Evolutionary conservation across 2,888 invertebrate species (phyloP), one percentile per base, ranked within the genome.

Genomic region (Morinoia aosen): DNA sequence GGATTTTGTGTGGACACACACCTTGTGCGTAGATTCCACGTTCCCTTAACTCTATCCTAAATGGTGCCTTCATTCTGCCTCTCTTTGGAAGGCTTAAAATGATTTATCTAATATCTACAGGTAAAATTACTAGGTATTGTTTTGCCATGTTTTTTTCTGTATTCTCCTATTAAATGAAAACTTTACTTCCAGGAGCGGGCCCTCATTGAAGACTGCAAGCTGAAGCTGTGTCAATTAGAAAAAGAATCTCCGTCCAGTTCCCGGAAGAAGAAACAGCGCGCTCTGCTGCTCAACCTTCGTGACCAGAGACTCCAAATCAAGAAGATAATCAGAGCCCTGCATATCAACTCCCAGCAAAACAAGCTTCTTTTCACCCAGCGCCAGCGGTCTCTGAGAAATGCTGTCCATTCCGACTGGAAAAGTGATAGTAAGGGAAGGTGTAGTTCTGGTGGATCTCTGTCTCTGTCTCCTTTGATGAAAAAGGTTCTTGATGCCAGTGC

Each of bases 271-370:
- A 95, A 95, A 10, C 96, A 96, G 61, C 88, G 96, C 56, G 96
- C 96, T 2, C 95, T 96, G 94, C 88, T 96, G n/a, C 95, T 96
- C 19, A 95, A 95, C n/a, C 94, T 96, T 33, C 95, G 95, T 7
- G 96, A 96, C 88, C 96, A 96, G 58, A 58, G 96, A 57, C 90
- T 96, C 48, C 96, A 96, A 58, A 95, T 96, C 56, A 94, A 58
- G 57, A 94, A 96, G n/a, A 76, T 96, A 39, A 96, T 96, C 25
- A 96, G 96, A 64, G 95, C 96, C 56, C 96, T 96, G 40, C 96
- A 95, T 11, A 61, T 96, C 76, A 96, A 95, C 39, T 95, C 96
- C 58, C 96, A 96, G 93, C 96, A 96, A 64, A 95, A 96, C 58
- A 58, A 95, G n/a, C 57, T 96, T 39, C 58, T 96, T 61, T 95